These are phyloP conservation scores for Turnix velox DNA, from an alignment of 2,113 vertebrate genomes.

Conservation along the genomic window DNA sequence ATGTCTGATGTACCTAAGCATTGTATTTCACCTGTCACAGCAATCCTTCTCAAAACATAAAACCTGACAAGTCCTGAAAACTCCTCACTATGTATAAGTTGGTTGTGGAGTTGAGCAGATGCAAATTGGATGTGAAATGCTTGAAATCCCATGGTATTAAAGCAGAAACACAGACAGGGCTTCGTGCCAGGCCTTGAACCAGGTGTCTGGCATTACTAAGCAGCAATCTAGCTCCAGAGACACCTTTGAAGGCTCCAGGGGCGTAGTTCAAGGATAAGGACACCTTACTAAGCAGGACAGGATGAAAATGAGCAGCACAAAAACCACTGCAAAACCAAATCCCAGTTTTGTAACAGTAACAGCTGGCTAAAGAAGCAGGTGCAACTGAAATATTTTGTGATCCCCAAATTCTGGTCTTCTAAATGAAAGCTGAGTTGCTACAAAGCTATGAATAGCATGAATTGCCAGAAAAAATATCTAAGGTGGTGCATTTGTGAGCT, in stretches of 20 bases:
- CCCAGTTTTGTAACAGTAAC: neutral
- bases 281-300: neutral
- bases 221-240: neutral
- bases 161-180: neutral
- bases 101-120: neutral
- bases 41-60: neutral
- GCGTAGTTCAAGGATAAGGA: neutral
- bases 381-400: neutral
- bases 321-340: neutral
- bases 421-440: neutral
- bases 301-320: neutral
- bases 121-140: neutral
- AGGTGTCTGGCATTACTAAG: neutral
- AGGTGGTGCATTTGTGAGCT: neutral
- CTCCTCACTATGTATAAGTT: neutral
- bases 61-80: neutral
- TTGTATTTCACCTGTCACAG: neutral
- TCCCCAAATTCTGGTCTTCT: neutral
- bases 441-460: neutral
- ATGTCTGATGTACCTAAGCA: neutral
- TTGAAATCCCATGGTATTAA: neutral
- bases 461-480: neutral
- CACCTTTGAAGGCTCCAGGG: neutral
- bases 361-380: neutral
- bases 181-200: neutral